A percentile compares a stretch with the other conserved stretches of the same genome.
Conservation (phyloP, 2,113 vertebrate genomes). For the Bungarus multicinctus region DNA sequence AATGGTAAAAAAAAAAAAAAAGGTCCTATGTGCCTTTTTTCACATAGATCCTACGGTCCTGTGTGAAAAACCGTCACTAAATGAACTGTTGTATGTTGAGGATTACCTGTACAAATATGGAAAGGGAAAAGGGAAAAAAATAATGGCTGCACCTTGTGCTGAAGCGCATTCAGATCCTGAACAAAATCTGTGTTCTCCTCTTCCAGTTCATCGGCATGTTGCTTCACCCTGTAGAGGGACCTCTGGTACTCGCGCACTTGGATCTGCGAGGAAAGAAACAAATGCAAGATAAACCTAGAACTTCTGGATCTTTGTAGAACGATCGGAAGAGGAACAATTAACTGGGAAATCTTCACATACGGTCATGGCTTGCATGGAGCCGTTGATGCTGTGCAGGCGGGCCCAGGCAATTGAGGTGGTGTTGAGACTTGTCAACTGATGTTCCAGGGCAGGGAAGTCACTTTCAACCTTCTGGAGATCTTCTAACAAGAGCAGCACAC, state of each 20-base stretch:
- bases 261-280: slow-evolving; percentile 43
- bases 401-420: slow-evolving; percentile 84
- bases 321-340: accelerated
- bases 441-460: slow-evolving; percentile 63
- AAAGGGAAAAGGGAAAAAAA: background rate
- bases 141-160: slow-evolving; percentile 70
- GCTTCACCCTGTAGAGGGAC: slow-evolving; percentile 60
- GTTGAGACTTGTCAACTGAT: slow-evolving; percentile 76
- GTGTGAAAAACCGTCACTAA: background rate
- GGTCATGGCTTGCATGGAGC: slow-evolving; percentile 66
- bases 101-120: background rate
- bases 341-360: slow-evolving; percentile 59
- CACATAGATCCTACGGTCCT: too few species aligned
- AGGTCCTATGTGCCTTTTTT: too few species aligned
- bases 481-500: slow-evolving; percentile 85
- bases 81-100: background rate
- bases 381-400: slow-evolving; percentile 74
- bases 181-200: slow-evolving; percentile 68
- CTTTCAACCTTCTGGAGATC: slow-evolving; percentile 75
- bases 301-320: background rate
- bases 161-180: slow-evolving; percentile 70
- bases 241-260: slow-evolving; percentile 73
- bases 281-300: accelerated
- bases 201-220: slow-evolving; percentile 73
- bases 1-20: too few species aligned